These are phyloP conservation scores for Loripinus fragilis DNA, from an alignment of 2,888 invertebrate genomes.

Conservation along the genomic window DNA sequence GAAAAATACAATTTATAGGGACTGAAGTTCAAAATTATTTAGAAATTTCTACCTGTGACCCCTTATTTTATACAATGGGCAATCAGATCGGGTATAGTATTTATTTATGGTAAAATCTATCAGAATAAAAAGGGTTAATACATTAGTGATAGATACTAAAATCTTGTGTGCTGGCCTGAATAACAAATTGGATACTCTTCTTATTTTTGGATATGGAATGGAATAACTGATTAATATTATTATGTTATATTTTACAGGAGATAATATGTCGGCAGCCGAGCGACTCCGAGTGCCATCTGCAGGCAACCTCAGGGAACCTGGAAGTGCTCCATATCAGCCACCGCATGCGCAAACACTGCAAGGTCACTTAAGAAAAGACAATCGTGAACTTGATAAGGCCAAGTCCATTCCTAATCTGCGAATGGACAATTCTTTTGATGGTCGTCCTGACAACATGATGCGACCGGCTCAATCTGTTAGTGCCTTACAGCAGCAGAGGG, in stretches of 20 bases:
- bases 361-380: constrained; percentile 45
- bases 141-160: too few species aligned
- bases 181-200: too few species aligned
- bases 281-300: constrained; percentile 41
- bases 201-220: too few species aligned
- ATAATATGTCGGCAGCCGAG: constrained; percentile 52
- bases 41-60: too few species aligned
- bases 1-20: too few species aligned
- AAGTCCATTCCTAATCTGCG: constrained; percentile 76
- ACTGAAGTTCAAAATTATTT: too few species aligned
- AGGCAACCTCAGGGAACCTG: constrained; percentile 54
- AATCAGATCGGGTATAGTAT: too few species aligned
- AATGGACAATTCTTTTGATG: constrained; percentile 74
- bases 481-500: constrained; percentile 62
- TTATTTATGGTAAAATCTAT: too few species aligned
- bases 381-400: constrained; percentile 70
- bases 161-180: too few species aligned
- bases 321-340: constrained; percentile 29
- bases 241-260: constrained; percentile 56
- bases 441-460: constrained; percentile 69
- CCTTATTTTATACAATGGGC: too few species aligned
- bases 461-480: constrained; percentile 74
- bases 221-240: too few species aligned
- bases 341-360: constrained; percentile 55
- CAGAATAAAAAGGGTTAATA: too few species aligned